Conservation (phyloP, 2,888 invertebrate genomes). For the Phlogophora meticulosa region DNA sequence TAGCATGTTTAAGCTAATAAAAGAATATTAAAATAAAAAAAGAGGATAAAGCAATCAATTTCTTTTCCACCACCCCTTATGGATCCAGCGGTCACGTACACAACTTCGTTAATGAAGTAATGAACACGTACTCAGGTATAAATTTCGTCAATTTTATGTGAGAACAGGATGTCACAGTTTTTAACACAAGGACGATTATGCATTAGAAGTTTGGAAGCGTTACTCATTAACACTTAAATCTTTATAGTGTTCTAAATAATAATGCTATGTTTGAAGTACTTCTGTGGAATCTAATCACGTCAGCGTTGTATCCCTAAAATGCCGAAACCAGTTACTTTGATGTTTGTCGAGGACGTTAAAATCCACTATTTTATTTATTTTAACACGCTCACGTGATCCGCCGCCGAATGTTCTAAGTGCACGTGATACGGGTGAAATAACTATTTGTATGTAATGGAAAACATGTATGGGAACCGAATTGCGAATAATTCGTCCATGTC, state of each 20-base stretch:
- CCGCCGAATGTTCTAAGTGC: constrained; percentile 29
- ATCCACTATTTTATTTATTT: constrained; percentile 44
- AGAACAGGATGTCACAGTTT: constrained; percentile 26
- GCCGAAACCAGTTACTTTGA: constrained; percentile 46
- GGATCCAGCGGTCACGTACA: constrained; percentile 33
- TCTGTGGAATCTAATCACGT: constrained; percentile 53
- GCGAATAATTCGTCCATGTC: constrained; percentile 11
- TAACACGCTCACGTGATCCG: constrained; percentile 23
- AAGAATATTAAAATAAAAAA: constrained; percentile 24
- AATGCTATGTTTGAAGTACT: constrained; percentile 38
- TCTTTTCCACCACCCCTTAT: constrained; percentile 20
- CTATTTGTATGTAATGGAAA: constrained; percentile 26
- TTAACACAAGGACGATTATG: constrained; percentile 7
- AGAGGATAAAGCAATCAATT: constrained; percentile 23
- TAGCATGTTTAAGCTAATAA: constrained; percentile 44
- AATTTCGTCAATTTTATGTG: constrained; percentile 25
- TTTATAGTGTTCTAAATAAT: constrained; percentile 49
- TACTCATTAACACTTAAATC: constrained; percentile 64
- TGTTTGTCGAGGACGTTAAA: constrained; percentile 31
- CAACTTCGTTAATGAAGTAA: constrained; percentile 35
- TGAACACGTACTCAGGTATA: constrained; percentile 32
- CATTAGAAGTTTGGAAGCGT: constrained; percentile 50
- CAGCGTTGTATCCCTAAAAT: constrained; percentile 27
- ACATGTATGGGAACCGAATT: constrained; percentile 26
- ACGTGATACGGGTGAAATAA: constrained; percentile 52